Conservation (phyloP, 2,113 vertebrate genomes). For the Coptodon bakossiorum region DNA sequence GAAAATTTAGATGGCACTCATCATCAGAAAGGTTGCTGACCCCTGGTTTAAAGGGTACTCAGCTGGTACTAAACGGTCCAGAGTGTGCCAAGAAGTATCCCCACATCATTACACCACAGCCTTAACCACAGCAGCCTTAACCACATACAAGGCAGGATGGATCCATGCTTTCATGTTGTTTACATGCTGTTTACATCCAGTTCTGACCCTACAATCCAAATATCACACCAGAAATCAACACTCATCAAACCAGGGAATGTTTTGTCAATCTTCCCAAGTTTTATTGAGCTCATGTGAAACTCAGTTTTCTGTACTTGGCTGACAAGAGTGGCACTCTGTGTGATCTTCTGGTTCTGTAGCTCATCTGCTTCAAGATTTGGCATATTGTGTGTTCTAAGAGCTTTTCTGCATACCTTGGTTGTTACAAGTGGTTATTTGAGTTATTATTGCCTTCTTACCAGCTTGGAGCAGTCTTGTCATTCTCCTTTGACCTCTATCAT, state of each 20-base stretch:
- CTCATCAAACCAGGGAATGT: neutral
- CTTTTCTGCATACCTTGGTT: neutral
- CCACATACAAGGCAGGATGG: neutral
- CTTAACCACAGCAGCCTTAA: neutral
- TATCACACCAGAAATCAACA: neutral
- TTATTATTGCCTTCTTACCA: neutral
- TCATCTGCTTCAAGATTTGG: neutral
- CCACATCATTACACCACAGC: neutral
- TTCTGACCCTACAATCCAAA: neutral
- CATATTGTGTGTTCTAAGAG: neutral
- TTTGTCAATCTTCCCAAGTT: neutral
- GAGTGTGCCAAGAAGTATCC: neutral
- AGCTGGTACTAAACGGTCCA: neutral
- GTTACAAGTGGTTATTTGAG: neutral
- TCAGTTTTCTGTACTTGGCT: neutral
- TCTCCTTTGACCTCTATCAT: neutral
- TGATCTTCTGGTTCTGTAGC: neutral
- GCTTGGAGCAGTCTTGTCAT: neutral
- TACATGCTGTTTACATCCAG: neutral
- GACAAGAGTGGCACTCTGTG: neutral
- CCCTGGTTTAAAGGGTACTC: neutral
- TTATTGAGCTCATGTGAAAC: neutral
- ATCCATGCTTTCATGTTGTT: neutral
- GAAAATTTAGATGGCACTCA: neutral
- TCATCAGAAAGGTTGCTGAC: neutral